phyloP scores from a whole-genome alignment of 2,888 invertebrate genomes.

The Ornithoptera alexandrae region DNA sequence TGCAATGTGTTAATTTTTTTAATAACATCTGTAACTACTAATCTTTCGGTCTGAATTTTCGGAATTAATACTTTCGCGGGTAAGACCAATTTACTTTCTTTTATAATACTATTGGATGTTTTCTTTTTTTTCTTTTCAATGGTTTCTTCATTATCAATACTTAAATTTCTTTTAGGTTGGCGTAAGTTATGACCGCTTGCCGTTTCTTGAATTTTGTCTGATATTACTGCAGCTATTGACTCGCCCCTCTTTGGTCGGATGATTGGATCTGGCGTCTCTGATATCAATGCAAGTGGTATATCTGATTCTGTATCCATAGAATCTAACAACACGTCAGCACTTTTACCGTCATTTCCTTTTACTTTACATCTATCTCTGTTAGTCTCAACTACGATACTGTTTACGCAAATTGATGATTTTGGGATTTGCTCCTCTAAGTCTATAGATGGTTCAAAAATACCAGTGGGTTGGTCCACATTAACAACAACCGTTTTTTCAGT shows the following conservation, averaged over 20 bases:
- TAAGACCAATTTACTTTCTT: constrained; percentile 72
- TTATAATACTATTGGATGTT: constrained; percentile 60
- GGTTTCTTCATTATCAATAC: constrained; percentile 59
- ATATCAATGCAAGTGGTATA: constrained; percentile 65
- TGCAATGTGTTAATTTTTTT: constrained; percentile 45
- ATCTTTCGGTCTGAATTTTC: constrained; percentile 67
- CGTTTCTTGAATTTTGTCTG: constrained; percentile 74
- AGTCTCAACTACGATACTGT: constrained; percentile 55
- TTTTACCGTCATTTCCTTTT: constrained; percentile 51
- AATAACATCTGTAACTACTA: constrained; percentile 50
- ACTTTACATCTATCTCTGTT: constrained; percentile 63
- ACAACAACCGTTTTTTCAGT: constrained; percentile 59
- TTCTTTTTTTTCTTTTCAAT: constrained; percentile 72
- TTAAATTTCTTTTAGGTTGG: constrained; percentile 68
- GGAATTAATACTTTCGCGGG: constrained; percentile 64
- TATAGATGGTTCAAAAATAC: constrained; percentile 85
- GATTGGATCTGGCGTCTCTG: constrained; percentile 64
- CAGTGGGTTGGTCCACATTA: constrained; percentile 80
- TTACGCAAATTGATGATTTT: constrained; percentile 76
- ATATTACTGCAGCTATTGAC: constrained; percentile 72
- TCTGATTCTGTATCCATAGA: constrained; percentile 69
- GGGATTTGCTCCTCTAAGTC: constrained; percentile 85
- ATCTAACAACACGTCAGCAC: constrained; percentile 48
- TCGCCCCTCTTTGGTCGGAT: constrained; percentile 70
- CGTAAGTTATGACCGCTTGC: constrained; percentile 70